Percentiles rank a stretch among this genome's conserved stretches.
Evolutionary conservation across 2,113 vertebrate species (phyloP).

Genomic region (Oostethus manadensis): DNA sequence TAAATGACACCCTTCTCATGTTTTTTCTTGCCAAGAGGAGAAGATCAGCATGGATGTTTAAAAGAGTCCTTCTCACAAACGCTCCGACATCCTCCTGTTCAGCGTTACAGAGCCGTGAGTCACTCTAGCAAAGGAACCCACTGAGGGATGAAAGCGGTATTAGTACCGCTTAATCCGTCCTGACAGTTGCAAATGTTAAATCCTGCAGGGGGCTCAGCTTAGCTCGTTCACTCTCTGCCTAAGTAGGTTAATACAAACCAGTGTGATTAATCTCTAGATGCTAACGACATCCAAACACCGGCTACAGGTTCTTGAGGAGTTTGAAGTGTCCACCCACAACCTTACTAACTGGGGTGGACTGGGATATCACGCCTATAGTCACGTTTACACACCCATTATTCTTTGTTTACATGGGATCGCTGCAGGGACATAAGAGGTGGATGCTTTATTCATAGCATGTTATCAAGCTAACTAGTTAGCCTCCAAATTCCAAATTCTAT

Average conservation of each 20-base stretch:
- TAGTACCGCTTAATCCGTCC: constrained; percentile 64
- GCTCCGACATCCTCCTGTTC: constrained; percentile 45
- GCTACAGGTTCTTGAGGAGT: constrained; percentile 16
- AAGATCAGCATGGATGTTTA: constrained; percentile 51
- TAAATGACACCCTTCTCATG: constrained; percentile 9
- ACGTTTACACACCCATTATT: too few relatives aligned
- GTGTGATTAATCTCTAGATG: constrained; percentile 57
- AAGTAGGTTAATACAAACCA: constrained; percentile 65
- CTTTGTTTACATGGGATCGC: too few relatives aligned
- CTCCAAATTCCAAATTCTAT: too few relatives aligned
- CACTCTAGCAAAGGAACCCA: constrained; percentile 48
- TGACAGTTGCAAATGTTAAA: constrained; percentile 69
- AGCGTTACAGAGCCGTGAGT: constrained; percentile 53
- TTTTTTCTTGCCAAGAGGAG: constrained; percentile 21
- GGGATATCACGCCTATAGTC: too few relatives aligned
- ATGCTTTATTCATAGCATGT: too few relatives aligned
- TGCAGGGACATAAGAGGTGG: too few relatives aligned
- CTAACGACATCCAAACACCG: constrained; percentile 41
- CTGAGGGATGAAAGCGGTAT: constrained; percentile 62
- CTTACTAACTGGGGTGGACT: neutral
- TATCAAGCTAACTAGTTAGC: too few relatives aligned
- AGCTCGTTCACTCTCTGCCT: constrained; percentile 47
- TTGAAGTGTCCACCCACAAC: neutral
- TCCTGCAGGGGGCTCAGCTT: constrained; percentile 66
- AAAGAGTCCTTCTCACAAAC: constrained; percentile 47